Base-by-base conservation (phyloP, 2,797 vertebrate species). In the Heterohyrax brucei region DNA sequence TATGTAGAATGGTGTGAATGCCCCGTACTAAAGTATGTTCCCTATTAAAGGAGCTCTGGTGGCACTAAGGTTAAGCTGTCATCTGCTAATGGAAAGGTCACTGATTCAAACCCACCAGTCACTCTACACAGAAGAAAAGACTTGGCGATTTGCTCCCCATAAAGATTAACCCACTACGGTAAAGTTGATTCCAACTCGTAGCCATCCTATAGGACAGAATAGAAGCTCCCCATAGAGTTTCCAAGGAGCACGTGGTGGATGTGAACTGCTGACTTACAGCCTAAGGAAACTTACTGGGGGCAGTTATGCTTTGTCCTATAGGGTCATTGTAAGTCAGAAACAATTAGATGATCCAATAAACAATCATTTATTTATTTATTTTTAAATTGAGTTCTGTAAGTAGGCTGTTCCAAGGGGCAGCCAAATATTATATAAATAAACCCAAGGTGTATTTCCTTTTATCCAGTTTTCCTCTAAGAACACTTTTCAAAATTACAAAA, bases 401-500 rank as follows among this genome's bases (percentile, higher is more conserved):
- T n/a, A 19, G 66, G 21, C 16, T 56, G 87, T 66, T 7, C 3
- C 82, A 4, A 12, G 7, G 39, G 48, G 18, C 24, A 83, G 10
- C 21, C 76, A 91, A 39, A 56, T 64, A 28, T 73, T 76, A 77
- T 53, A 85, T 87, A 87, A 70, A 95, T 16, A 84, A 92, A 87
- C 26, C 10, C 12, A 70, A 66, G 12, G 39, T 94, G 1, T 5
- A 53, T 76, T 84, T 94, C 33, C 33, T 94, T 87, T 76, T 19
- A 44, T 46, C 56, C 61, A 96, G 82, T 56, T 93, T 95, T 96
- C 90, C 48, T 28, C 16, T 4, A 86, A 88, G 87, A 96, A 95
- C 96, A 93, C 81, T 89, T 96, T 59, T 86, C 89, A 59, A 12
- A 94, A 84, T 94, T 95, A 82, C 24, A 89, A 1, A 46, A 96